These are phyloP conservation scores for Stylophora pistillata DNA, from an alignment of 64 coral and sea anemone genomes.

Conservation along the genomic window DNA sequence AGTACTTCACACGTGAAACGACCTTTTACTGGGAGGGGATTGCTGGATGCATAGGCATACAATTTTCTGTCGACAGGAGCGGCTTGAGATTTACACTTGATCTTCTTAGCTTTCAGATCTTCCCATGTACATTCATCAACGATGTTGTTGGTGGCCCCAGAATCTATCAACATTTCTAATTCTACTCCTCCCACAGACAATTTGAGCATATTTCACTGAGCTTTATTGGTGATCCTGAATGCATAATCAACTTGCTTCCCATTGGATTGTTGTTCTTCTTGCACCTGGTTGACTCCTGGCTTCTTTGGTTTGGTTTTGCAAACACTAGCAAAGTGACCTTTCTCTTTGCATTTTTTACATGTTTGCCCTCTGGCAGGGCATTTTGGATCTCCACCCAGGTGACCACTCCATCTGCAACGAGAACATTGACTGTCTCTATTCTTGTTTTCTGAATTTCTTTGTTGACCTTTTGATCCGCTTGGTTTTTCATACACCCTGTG, in stretches of 20 bases:
- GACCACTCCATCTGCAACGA: too few relatives aligned
- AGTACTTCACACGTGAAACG: background rate
- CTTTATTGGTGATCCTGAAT: background rate
- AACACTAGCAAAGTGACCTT: background rate
- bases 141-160: background rate
- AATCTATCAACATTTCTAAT: background rate
- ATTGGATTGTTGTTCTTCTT: background rate
- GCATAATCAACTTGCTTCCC: background rate
- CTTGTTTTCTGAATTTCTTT: too few relatives aligned
- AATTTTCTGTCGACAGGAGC: background rate
- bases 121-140: background rate
- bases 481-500: too few relatives aligned
- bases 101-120: background rate
- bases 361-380: too few relatives aligned
- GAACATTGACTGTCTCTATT: too few relatives aligned
- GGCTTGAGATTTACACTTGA: constrained; percentile 12
- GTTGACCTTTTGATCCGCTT: too few relatives aligned
- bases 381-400: too few relatives aligned
- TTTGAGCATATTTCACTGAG: background rate
- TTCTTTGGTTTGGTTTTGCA: background rate
- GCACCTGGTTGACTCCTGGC: background rate
- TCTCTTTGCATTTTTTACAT: too few relatives aligned
- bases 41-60: constrained; percentile 28
- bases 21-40: constrained; percentile 17
- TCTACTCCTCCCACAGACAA: too few relatives aligned